These are phyloP conservation scores for Eospalax fontanierii DNA, from an alignment of 2,797 vertebrate species.

Conservation along the genomic window DNA sequence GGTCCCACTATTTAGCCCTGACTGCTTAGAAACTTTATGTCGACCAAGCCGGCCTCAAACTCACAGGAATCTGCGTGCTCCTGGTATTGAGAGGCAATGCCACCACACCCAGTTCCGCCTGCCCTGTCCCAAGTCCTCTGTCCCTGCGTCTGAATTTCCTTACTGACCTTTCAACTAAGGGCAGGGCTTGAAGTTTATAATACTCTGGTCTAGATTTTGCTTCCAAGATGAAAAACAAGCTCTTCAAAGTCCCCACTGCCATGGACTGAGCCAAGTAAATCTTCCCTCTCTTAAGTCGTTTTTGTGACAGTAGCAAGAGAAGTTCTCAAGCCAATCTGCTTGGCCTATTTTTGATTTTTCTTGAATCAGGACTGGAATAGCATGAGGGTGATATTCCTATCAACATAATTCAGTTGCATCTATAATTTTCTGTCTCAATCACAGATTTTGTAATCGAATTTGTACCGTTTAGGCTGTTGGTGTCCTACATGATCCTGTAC, in stretches of 20 bases:
- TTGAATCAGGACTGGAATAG: background rate
- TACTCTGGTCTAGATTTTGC: background rate
- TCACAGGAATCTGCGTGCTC: too few species aligned
- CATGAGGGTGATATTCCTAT: background rate
- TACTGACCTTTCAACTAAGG: too few species aligned
- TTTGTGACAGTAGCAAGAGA: background rate
- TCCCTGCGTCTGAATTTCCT: too few species aligned
- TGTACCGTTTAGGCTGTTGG: background rate
- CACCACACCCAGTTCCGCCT: too few species aligned
- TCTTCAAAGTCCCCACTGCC: background rate
- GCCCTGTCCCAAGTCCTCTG: too few species aligned
- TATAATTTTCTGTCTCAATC: background rate
- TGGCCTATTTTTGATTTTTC: background rate
- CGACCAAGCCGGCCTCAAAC: too few species aligned
- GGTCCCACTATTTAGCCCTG: too few species aligned
- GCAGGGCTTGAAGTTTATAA: background rate
- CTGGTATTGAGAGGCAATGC: too few species aligned
- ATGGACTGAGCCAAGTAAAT: background rate
- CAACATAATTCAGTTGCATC: fast-evolving
- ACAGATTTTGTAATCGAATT: background rate
- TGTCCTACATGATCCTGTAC: background rate
- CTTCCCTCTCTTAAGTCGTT: background rate
- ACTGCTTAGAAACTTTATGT: too few species aligned
- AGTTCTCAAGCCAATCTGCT: too few species aligned
- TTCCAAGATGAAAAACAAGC: background rate